Conservation (phyloP, 2,888 invertebrate species). For the Agriopis leucophaearia region DNA sequence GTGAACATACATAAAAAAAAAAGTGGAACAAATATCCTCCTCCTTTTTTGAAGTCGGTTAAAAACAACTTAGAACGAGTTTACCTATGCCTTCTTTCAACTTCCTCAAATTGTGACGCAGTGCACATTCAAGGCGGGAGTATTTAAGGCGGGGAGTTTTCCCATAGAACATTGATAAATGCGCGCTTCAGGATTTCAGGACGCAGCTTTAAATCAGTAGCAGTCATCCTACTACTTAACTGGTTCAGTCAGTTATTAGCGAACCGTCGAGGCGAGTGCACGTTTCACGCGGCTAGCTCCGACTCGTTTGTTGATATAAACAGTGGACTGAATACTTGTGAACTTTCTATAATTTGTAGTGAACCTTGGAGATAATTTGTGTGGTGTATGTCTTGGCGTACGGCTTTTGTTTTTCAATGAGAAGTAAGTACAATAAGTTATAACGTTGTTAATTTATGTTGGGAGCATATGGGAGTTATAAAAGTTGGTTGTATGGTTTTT, state of each 20-base stretch:
- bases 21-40: too few relatives aligned
- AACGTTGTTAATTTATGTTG: slow-evolving; percentile 2
- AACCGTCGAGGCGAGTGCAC: slow-evolving; percentile 16
- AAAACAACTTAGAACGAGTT: background rate
- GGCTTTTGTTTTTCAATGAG: slow-evolving; percentile 5
- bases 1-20: too few relatives aligned
- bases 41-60: too few relatives aligned
- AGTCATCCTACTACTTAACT: background rate
- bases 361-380: background rate
- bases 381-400: background rate
- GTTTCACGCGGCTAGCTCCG: slow-evolving; percentile 4
- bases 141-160: slow-evolving; percentile 5
- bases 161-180: background rate
- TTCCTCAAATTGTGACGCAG: slow-evolving; percentile 7
- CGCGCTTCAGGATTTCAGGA: slow-evolving; percentile 5
- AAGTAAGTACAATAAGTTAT: background rate
- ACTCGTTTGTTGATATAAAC: slow-evolving; percentile 2
- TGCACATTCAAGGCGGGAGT: slow-evolving; percentile 4
- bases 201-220: background rate
- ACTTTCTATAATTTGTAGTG: background rate
- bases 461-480: too few relatives aligned
- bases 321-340: background rate
- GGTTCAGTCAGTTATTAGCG: slow-evolving; percentile 39
- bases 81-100: background rate
- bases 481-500: too few relatives aligned